phyloP scores from a whole-genome alignment of 2,797 vertebrate species.

The Molossus alvarezi region DNA sequence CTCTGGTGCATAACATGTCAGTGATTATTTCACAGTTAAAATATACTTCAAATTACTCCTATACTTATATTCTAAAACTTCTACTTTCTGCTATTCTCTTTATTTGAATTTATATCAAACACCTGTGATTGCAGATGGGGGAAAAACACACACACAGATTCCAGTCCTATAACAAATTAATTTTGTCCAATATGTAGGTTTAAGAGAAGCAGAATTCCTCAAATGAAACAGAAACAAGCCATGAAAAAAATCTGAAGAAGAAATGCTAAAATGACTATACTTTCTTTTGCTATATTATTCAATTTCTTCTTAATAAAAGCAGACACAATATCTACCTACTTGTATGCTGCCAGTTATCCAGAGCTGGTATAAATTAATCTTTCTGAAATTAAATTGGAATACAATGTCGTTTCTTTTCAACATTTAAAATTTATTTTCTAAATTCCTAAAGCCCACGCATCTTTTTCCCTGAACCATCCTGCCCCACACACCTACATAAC shows the following conservation, averaged over 20 bases:
- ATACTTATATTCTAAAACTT: neutral
- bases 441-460: neutral
- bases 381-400: slow-evolving; percentile 51
- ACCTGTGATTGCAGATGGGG: neutral
- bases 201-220: slow-evolving; percentile 52
- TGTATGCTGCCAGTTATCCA: slow-evolving; percentile 47
- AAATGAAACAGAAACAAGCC: slow-evolving; percentile 51
- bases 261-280: slow-evolving; percentile 57
- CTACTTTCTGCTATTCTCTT: slow-evolving; percentile 48
- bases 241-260: slow-evolving; percentile 37
- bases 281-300: slow-evolving; percentile 51
- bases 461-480: slow-evolving; percentile 47
- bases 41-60: neutral
- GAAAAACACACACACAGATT: slow-evolving; percentile 15
- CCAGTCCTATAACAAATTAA: slow-evolving; percentile 32
- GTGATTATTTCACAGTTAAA: slow-evolving; percentile 57
- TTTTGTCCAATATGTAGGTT: slow-evolving; percentile 12
- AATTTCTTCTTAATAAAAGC: slow-evolving; percentile 61
- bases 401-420: slow-evolving; percentile 3
- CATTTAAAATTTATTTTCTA: neutral
- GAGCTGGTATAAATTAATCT: slow-evolving; percentile 45
- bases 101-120: slow-evolving; percentile 62
- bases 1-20: neutral
- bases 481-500: slow-evolving; percentile 70
- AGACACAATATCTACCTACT: neutral